Evolutionary conservation across 2,797 vertebrate species (phyloP), one percentile per base, ranked within the genome.

Genomic region (Ptychadena robeensis): DNA sequence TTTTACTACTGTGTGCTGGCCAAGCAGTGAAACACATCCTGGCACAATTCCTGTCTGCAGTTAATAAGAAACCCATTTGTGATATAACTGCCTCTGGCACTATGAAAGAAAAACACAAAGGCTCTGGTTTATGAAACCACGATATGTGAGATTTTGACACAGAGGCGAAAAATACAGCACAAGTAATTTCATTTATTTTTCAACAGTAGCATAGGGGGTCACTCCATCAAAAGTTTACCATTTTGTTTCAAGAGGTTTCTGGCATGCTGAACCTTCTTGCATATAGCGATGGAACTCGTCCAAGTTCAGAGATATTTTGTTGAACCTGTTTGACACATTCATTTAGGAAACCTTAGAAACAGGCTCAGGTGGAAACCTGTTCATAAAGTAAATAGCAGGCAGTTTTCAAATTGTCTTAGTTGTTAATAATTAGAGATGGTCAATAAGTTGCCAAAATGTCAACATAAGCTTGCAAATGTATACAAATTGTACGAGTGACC

Each of bases 11-110:
- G 15, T 77, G 37, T 25, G 44, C 12, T 35, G 27, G 4, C 18
- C 38, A 31, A 15, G 28, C 64, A 66, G 6, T 34, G 31, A 9
- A 40, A 44, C 27, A 40, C 25, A 9, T 15, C 30, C 40, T 68
- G 64, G 44, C 64, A 15, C 64, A 34, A 12, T 12, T 79, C 44
- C 44, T 44, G 53, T n/a, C 48, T 57, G 76, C 69, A 64, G 65
- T 79, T 78, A 53, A 59, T 67, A n/a, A 18, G 8, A 57, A 48
- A 15, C 25, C n/a, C 35, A 32, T 69, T 27, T 28, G 30, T 69
- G 48, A 34, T 53, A 27, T 44, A 44, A 4, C 31, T 77, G 65
- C 65, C 65, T 79, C 31, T 37, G 65, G 44, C 31, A 59, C 31
- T 78, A 44, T 67, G 75, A 34, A 78, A 67, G 18, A 18, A 67